A percentile compares a stretch with the other conserved stretches of the same genome.
These are phyloP conservation scores for Ctenodactylus gundi DNA, from an alignment of 2,113 vertebrate species.

Conservation along the genomic window DNA sequence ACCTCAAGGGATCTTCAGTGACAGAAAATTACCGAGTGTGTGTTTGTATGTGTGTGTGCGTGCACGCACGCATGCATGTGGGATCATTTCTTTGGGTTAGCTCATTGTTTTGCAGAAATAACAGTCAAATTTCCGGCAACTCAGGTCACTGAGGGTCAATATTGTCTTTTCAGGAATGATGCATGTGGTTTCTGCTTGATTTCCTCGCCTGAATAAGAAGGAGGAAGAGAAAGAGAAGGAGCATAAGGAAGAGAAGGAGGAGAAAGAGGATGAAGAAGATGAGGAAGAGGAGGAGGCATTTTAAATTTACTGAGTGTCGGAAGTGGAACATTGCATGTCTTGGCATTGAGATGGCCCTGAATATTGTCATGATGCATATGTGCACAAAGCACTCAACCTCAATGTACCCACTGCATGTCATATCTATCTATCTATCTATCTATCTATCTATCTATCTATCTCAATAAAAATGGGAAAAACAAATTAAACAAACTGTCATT, in stretches of 20 bases:
- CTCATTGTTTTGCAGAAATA: background rate
- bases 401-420: too few species aligned
- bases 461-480: too few species aligned
- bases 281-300: too few species aligned
- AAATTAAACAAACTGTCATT: background rate
- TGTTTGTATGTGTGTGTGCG: too few species aligned
- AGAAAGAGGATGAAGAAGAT: too few species aligned
- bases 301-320: conserved; percentile 2
- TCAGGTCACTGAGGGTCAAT: background rate
- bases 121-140: background rate
- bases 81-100: background rate
- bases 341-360: background rate
- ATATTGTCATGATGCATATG: too few species aligned
- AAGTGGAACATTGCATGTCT: background rate
- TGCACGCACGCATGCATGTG: too few species aligned
- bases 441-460: too few species aligned
- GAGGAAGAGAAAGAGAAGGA: background rate
- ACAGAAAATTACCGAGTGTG: background rate
- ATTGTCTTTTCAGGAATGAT: background rate
- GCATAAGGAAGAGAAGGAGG: too few species aligned
- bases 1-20: background rate
- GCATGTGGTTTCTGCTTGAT: background rate
- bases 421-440: too few species aligned
- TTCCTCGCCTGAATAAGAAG: background rate
- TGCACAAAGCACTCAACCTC: too few species aligned